A percentile compares a stretch with the other conserved stretches of the same genome.
Evolutionary conservation across 2,797 vertebrate genomes (phyloP).

Genomic region (Acanthiza pusilla): DNA sequence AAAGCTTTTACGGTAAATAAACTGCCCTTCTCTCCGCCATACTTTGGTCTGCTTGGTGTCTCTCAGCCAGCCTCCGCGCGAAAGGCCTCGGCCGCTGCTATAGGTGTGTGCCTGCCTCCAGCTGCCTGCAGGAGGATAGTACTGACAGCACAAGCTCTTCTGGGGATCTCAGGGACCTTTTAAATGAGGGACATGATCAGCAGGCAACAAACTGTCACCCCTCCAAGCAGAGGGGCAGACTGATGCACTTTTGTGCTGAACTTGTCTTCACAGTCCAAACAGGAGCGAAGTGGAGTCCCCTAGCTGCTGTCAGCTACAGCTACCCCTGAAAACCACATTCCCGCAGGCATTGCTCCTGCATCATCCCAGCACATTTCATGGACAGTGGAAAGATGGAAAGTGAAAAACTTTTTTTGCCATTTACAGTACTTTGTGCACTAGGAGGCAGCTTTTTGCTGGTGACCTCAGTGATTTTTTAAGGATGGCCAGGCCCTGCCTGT

Average conservation of each 20-base stretch:
- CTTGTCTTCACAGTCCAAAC: rapidly evolving
- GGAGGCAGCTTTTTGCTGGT: background rate
- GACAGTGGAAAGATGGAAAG: rapidly evolving
- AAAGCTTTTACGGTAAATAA: no score
- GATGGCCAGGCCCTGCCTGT: background rate
- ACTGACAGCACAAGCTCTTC: background rate
- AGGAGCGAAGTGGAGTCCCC: background rate
- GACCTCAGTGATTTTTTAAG: background rate
- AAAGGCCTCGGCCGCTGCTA: no score
- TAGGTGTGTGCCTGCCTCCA: background rate
- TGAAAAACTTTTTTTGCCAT: background rate
- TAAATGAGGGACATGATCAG: background rate
- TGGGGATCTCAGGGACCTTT: background rate
- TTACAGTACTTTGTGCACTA: background rate
- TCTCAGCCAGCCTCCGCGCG: no score
- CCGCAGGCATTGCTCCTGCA: background rate
- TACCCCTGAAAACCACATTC: background rate
- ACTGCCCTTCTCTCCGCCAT: no score
- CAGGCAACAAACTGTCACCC: background rate
- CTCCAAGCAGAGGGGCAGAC: background rate
- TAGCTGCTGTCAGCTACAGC: background rate
- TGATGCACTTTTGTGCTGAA: background rate
- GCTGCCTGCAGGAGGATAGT: background rate
- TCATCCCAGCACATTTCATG: background rate
- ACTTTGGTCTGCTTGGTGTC: no score